phyloP scores from a whole-genome alignment of 2,113 vertebrate genomes.

The Ctenodactylus gundi region DNA sequence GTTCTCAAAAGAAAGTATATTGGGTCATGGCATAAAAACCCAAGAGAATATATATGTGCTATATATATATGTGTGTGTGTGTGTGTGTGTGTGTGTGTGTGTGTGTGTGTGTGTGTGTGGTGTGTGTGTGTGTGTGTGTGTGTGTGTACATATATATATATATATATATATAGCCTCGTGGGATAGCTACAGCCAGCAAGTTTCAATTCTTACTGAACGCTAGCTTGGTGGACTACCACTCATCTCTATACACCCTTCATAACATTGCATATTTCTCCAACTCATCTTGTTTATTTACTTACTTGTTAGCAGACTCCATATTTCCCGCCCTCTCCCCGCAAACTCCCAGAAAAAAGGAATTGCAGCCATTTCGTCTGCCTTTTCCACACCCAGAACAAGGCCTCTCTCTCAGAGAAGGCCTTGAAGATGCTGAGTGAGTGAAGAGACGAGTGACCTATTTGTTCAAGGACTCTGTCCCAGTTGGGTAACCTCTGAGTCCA shows the following conservation, averaged over 20 bases:
- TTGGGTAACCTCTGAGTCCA: not conserved
- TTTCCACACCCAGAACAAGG: not conserved
- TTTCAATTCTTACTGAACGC: not conserved
- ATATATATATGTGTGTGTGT: too few relatives aligned
- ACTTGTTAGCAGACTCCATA: not conserved
- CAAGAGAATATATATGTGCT: too few relatives aligned
- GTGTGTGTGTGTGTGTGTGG: too few relatives aligned
- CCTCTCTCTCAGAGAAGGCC: not conserved
- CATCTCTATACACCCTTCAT: not conserved
- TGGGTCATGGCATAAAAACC: not conserved
- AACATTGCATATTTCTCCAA: not conserved
- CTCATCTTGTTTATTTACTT: not conserved
- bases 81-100: too few relatives aligned
- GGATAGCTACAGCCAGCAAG: not conserved
- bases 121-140: too few relatives aligned
- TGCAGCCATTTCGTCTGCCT: not conserved
- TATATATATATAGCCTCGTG: not conserved
- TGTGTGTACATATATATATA: too few relatives aligned
- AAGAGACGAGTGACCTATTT: not conserved
- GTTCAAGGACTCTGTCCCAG: not conserved
- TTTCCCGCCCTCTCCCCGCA: not conserved
- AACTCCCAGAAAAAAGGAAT: not conserved
- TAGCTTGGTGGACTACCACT: not conserved
- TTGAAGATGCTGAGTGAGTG: not conserved
- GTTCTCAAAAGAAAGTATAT: not conserved